Base-by-base conservation (phyloP, 2,113 vertebrate species). In the Arvicanthis niloticus region DNA sequence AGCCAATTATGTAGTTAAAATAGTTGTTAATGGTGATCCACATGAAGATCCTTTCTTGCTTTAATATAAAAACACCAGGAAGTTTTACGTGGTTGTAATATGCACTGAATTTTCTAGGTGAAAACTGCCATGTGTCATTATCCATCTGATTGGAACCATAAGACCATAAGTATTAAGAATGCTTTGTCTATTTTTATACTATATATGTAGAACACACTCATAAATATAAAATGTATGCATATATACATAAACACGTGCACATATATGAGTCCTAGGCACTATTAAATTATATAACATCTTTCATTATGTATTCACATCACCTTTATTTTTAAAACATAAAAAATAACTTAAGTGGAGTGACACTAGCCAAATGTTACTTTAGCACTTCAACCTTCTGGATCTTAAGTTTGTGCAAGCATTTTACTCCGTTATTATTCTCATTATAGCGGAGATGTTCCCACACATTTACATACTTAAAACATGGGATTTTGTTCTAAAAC, bases 31-130 rank as follows among this genome's bases (percentile, higher is more conserved):
- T 65, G n/a, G 60, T 75, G 78, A 94, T 67, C 37, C 0, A 16
- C 65, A 21, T 22, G 1, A 88, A 65, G 13, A 65, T 19, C n/a
- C 31, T 65, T 75, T 70, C 73, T 81, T 91, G 45, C 45, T 65
- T 93, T 91, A 91, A 87, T 91, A 87, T 29, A 88, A 58, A 96
- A 42, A 96, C 8, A 88, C 40, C 51, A 92, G 51, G 22, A 21
- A 42, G 5, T 78, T 86, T 89, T 87, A 34, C 26, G 37, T 56
- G 53, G 78, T 34, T 87, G 42, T 58, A 89, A 68, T 48, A 89
- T 17, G 15, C 31, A 65, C 29, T 77, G 22, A 88, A 62, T 95
- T 93, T 97, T 89, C 73, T 65, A 93, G 37, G 67, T 70, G 29
- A 94, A 94, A 85, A 75, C 34, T 91, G 26, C 22, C 22, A 51